Conservation (phyloP, 2,797 vertebrate species). For the Lacerta viridis region DNA sequence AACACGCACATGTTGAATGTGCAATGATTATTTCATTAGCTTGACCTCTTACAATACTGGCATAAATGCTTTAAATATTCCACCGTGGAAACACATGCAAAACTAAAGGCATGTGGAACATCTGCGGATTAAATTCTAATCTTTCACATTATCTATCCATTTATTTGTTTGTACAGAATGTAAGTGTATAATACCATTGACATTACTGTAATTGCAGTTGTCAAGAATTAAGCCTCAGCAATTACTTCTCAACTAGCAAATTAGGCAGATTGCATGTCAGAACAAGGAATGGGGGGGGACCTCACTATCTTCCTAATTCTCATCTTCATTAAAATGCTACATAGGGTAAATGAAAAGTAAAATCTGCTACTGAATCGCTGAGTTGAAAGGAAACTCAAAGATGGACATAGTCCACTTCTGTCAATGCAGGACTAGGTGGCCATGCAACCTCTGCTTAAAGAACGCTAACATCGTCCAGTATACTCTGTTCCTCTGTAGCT, state of each 20-base stretch:
- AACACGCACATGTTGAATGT: not conserved
- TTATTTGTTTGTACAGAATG: slow-evolving; percentile 26
- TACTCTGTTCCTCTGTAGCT: too few species aligned
- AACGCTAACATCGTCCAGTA: too few species aligned
- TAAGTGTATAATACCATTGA: slow-evolving; percentile 5
- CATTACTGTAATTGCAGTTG: slow-evolving; percentile 23
- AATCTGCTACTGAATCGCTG: not conserved
- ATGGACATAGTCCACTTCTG: too few species aligned
- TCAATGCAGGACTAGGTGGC: too few species aligned
- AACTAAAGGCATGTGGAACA: not conserved
- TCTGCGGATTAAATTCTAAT: slow-evolving; percentile 10
- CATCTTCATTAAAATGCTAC: not conserved
- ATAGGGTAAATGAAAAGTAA: not conserved
- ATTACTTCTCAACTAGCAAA: slow-evolving; percentile 6
- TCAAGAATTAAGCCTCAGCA: slow-evolving; percentile 22
- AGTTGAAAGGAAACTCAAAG: too few species aligned
- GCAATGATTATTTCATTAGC: not conserved
- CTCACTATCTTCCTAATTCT: not conserved
- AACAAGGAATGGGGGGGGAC: not conserved
- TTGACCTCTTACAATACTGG: not conserved
- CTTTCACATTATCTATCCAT: not conserved
- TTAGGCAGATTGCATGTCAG: slow-evolving; percentile 23
- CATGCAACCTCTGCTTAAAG: too few species aligned
- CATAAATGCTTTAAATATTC: not conserved
- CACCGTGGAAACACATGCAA: not conserved